Evolutionary conservation across 1,140 invertebrate genomes (phyloP).

Genomic region (Steinernema khuongi): DNA sequence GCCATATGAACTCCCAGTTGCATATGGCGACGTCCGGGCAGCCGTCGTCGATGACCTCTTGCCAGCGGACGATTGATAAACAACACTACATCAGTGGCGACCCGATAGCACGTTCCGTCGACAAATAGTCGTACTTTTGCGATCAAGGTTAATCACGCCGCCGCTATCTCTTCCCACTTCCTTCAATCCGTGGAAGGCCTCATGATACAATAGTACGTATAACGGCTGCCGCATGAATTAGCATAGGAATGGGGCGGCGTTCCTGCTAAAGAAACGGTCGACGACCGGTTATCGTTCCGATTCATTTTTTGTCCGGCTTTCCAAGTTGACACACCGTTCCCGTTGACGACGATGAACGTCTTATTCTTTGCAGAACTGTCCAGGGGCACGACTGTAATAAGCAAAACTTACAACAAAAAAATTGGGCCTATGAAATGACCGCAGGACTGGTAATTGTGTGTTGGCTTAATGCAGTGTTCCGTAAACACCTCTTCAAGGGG

Average conservation of each 20-base stretch:
- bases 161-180: background rate
- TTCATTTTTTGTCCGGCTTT: background rate
- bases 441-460: no score
- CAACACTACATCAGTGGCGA: background rate
- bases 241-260: background rate
- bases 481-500: no score
- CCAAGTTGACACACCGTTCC: background rate
- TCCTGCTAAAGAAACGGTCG: background rate
- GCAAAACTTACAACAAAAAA: no score
- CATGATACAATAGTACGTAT: no score
- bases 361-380: background rate
- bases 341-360: background rate
- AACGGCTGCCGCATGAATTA: background rate
- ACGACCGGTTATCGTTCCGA: background rate
- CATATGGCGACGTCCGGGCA: background rate
- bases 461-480: no score
- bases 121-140: conserved; percentile 7
- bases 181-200: background rate
- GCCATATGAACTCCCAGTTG: background rate
- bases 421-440: no score
- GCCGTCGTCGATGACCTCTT: conserved; percentile 2
- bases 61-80: background rate
- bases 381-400: no score
- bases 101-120: background rate
- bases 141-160: background rate